phyloP scores from a whole-genome alignment of 2,888 invertebrate genomes.

The Epicampocera succincta region DNA sequence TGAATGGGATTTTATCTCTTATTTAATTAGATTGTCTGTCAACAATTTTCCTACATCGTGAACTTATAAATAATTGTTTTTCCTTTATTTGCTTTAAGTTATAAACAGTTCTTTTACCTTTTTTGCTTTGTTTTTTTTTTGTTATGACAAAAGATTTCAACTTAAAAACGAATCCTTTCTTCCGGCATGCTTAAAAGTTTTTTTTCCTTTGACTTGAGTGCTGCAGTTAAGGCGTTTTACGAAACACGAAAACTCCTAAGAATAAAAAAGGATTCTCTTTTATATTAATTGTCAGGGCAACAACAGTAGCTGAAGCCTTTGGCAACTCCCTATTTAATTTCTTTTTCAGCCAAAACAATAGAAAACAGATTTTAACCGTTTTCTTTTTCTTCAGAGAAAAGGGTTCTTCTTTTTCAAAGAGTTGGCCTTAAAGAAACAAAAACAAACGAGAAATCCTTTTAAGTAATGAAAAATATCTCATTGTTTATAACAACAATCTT shows the following conservation, averaged over 20 bases:
- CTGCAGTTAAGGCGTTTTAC: conserved; percentile 53
- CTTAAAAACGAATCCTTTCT: conserved; percentile 23
- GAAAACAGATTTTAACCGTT: conserved; percentile 14
- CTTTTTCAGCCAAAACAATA: not conserved
- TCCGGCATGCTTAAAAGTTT: not conserved
- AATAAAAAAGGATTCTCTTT: conserved; percentile 16
- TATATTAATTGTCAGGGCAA: conserved; percentile 33
- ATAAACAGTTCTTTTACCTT: conserved; percentile 15
- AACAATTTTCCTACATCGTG: conserved; percentile 3
- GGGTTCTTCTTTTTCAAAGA: not conserved
- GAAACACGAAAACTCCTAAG: not conserved
- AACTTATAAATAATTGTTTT: not conserved
- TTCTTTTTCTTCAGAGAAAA: not conserved
- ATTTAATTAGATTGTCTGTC: conserved; percentile 11
- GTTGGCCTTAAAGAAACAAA: not conserved
- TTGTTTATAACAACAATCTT: conserved; percentile 62
- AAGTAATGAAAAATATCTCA: conserved; percentile 59
- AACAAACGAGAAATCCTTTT: not conserved
- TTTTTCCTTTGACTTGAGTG: conserved; percentile 52
- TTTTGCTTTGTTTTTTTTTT: conserved; percentile 17
- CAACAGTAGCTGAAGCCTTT: conserved; percentile 57
- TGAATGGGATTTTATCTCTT: not conserved
- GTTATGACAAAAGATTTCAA: conserved; percentile 55
- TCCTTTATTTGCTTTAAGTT: not conserved
- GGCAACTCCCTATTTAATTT: conserved; percentile 33